A percentile compares a stretch with the other conserved stretches of the same genome.
Evolutionary conservation across 2,888 invertebrate genomes (phyloP).

Genomic region (Deroplatys truncata): DNA sequence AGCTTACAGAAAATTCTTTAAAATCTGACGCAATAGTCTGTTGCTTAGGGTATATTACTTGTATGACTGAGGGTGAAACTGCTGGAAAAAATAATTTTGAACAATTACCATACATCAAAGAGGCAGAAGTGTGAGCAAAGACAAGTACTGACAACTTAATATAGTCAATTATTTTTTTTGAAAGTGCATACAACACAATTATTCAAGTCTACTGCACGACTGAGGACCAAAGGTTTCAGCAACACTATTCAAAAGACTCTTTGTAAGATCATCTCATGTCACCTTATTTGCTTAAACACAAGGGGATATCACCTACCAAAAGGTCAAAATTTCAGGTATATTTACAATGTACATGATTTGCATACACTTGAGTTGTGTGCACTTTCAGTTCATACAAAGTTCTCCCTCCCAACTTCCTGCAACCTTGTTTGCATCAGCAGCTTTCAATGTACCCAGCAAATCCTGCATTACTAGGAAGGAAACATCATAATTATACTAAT

Average conservation of each 20-base stretch:
- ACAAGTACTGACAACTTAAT: neutral
- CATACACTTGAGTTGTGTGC: neutral
- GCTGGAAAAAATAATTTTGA: neutral
- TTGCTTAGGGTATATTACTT: neutral
- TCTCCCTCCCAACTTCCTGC: neutral
- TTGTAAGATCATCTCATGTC: too few species aligned
- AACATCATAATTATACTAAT: neutral
- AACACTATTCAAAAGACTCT: too few species aligned
- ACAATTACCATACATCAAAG: neutral
- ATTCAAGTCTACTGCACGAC: too few species aligned
- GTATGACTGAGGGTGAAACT: neutral
- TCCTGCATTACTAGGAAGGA: neutral
- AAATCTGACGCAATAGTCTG: neutral
- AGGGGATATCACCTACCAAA: too few species aligned
- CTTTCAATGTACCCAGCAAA: neutral
- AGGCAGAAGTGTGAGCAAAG: neutral
- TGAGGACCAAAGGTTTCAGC: too few species aligned
- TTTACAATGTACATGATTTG: neutral
- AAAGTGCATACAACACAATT: neutral
- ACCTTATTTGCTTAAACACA: too few species aligned
- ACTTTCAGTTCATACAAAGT: neutral
- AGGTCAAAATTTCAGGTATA: neutral
- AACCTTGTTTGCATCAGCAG: neutral
- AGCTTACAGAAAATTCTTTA: neutral
- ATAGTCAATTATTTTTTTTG: neutral